Base-by-base conservation (phyloP, 2,888 invertebrate genomes). In the Sympetrum striolatum region DNA sequence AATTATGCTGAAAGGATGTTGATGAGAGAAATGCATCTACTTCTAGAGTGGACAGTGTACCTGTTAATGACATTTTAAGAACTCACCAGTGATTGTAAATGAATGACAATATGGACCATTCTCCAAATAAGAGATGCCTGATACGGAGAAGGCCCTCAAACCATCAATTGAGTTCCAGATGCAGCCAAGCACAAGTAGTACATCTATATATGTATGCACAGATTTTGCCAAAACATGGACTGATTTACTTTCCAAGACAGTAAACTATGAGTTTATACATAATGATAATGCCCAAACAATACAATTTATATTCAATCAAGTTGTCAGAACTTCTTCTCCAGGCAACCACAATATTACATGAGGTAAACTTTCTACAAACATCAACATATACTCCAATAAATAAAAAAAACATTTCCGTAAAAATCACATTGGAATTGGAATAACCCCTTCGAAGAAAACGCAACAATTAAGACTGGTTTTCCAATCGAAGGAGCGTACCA, bases 321-420 rank as follows among this genome's bases (percentile, higher is more conserved):
- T 86, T 86, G 86, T 86, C 86, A 86, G 86, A 86, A 86, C 86
- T 73, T 73, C 73, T 64, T 86, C 58, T 86, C 86, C 86, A 86
- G 86, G 60, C 86, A 86, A 86, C 86, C 86, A 86, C 86, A 86
- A 86, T 60, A 64, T 86, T 86, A 86, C 86, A 86, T 86, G 86
- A 86, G 86, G 86, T 86, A 86, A 86, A 86, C 86, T 86, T 86
- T 86, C 86, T 86, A 86, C 86, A 86, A 86, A 86, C 86, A 86
- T 86, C 86, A 86, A 86, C 86, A 86, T 37, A 86, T 86, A 86
- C 86, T 86, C 64, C 86, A 86, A 86, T 86, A 86, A 86, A 86
- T 86, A 86, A 86, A 86, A n/a, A 82, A 86, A 86, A 86, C 60
- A 86, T 37, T 58, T 86, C 86, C 86, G 60, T 86, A 86, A 86